Conservation (phyloP, 2,797 vertebrate species). For the Brotula barbata region DNA sequence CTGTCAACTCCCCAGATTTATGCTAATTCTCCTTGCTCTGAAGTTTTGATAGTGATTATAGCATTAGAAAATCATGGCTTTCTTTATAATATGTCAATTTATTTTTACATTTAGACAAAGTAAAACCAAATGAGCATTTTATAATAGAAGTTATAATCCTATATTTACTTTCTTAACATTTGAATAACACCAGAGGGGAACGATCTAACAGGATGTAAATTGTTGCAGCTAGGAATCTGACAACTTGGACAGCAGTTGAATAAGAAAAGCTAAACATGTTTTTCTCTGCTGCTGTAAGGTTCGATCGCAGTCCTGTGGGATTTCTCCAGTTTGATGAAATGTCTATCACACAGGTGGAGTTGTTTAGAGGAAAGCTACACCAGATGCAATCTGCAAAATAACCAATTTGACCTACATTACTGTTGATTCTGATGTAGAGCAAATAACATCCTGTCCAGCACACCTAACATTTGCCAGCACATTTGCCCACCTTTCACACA, state of each 20-base stretch:
- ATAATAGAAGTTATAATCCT: not conserved
- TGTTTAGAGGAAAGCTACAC: not conserved
- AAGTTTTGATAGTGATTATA: too few species aligned
- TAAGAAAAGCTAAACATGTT: not conserved
- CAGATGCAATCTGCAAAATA: not conserved
- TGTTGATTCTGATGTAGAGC: not conserved
- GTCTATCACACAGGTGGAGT: not conserved
- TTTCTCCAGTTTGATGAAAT: not conserved
- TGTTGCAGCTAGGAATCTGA: too few species aligned
- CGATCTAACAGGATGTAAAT: too few species aligned
- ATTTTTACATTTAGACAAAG: too few species aligned
- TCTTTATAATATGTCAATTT: too few species aligned
- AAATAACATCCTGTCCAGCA: not conserved
- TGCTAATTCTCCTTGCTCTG: not conserved
- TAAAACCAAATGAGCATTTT: not conserved
- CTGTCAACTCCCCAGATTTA: slow-evolving; percentile 2
- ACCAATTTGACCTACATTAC: too few species aligned
- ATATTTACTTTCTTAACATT: too few species aligned
- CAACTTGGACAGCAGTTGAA: not conserved
- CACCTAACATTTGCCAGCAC: too few species aligned
- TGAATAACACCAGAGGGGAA: too few species aligned
- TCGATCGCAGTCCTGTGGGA: too few species aligned
- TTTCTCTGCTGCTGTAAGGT: not conserved
- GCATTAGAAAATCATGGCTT: too few species aligned
- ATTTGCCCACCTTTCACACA: too few species aligned